A percentile compares a stretch with the other conserved stretches of the same genome.
phyloP scores from a whole-genome alignment of 2,888 invertebrate species.

The Hyalella azteca region DNA sequence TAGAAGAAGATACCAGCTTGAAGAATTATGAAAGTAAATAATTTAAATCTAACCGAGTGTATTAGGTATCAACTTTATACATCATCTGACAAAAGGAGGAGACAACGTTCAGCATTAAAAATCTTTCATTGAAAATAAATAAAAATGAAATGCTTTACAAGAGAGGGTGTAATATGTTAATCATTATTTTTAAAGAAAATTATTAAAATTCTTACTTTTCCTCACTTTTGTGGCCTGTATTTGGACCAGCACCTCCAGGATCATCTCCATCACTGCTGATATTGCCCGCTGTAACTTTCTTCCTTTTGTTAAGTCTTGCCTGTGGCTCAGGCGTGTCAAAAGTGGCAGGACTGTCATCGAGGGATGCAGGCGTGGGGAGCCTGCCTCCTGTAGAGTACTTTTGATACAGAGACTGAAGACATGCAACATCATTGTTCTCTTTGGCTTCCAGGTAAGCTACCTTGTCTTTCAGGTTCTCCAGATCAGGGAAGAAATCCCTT shows the following conservation, averaged over 20 bases:
- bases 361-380: constrained; percentile 5
- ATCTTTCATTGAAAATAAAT: no score
- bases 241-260: constrained; percentile 44
- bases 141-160: no score
- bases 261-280: constrained; percentile 37
- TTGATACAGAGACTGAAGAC: constrained; percentile 82
- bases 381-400: constrained; percentile 71
- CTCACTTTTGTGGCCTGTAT: constrained; percentile 46
- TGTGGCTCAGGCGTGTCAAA: constrained; percentile 81
- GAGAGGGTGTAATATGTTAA: no score
- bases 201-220: no score
- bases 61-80: no score
- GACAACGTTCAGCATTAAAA: no score
- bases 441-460: constrained; percentile 91
- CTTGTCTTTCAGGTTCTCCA: constrained; percentile 89
- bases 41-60: no score
- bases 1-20: no score
- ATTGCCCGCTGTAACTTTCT: constrained; percentile 55
- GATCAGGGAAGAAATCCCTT: constrained; percentile 95
- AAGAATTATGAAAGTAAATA: no score
- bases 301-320: constrained; percentile 43
- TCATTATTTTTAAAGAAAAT: no score
- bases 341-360: constrained; percentile 82
- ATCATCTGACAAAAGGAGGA: no score
- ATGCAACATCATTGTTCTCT: constrained; percentile 85